Base-by-base conservation (phyloP, 2,888 invertebrate species). In the Lutraria lutraria region DNA sequence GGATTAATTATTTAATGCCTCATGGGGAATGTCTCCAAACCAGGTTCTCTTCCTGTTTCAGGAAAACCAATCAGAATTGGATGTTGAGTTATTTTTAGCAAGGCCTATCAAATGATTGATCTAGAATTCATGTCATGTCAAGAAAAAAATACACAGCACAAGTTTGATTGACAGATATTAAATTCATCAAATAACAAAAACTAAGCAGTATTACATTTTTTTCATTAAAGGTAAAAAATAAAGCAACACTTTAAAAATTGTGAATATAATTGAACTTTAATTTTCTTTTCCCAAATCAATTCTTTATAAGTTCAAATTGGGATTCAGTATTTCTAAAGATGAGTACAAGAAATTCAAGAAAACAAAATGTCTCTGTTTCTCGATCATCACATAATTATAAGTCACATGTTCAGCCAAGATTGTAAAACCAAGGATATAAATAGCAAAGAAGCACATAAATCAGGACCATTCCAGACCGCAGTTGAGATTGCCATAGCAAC, bases 371-470 rank as follows among this genome's bases (percentile, higher is more conserved):
- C 6, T n/a, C 0, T 68, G 21, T 6, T 43, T 43, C 43, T 43
- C 8, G 43, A 43, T 68, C 25, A 60, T 60, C 21, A 68, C 43
- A 43, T 43, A 43, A 68, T 6, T 25, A 68, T 68, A 25, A 0
- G 25, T 68, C 63, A 1, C 21, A 12, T 68, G 21, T 8, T 68
- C 25, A 8, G 63, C 8, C 63, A 68, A 25, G 63, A 10, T 4
- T 25, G 63, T 68, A 25, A n/a, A 68, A 68, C 13, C 63, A 68
- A n/a, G n/a, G 63, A 68, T n/a, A 25, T 60, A 60, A 68, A 68
- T 25, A 68, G 25, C 25, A 68, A 25, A n/a, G 21, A n/a, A 25
- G n/a, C 13, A 12, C 12, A 1, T 68, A n/a, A 68, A 68, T 68
- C 63, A n/a, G n/a, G 25, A 68, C n/a, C 25, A 25, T 10, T 60